A percentile compares a stretch with the other conserved stretches of the same genome.
These are phyloP conservation scores for Melipona beecheii DNA, from an alignment of 2,888 invertebrate genomes.

Conservation along the genomic window DNA sequence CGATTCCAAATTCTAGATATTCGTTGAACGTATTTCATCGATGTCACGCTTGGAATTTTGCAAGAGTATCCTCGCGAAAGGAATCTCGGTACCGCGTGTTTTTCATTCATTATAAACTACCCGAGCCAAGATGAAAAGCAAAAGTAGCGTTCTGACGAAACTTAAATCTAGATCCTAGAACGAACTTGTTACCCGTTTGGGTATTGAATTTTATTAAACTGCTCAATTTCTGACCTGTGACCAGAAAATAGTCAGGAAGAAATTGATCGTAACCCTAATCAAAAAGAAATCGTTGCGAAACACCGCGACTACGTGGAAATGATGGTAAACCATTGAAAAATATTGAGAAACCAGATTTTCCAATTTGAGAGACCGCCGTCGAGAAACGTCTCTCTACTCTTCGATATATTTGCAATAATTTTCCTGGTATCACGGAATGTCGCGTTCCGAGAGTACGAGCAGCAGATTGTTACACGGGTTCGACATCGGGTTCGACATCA, in stretches of 20 bases:
- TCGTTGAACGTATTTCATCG: not conserved
- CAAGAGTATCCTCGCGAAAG: not conserved
- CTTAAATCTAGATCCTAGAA: not conserved
- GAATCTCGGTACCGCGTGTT: not conserved
- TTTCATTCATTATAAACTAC: not conserved
- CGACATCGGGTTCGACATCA: slow-evolving; percentile 24
- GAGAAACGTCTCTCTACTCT: not conserved
- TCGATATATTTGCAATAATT: not conserved
- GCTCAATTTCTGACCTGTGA: not conserved
- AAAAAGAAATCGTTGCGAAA: not conserved
- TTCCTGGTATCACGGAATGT: not conserved
- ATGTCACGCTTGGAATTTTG: not conserved
- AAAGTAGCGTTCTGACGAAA: not conserved
- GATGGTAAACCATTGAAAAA: too few species aligned
- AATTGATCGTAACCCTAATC: not conserved
- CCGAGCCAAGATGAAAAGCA: not conserved
- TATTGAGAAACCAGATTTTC: too few species aligned
- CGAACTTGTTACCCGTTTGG: not conserved
- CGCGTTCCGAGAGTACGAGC: slow-evolving; percentile 28
- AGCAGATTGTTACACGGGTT: slow-evolving; percentile 37
- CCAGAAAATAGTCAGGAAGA: rapidly evolving
- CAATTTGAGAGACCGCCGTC: too few species aligned
- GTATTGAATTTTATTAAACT: not conserved
- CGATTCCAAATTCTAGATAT: not conserved
- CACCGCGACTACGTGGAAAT: not conserved